These are phyloP conservation scores for Drosophila parvula DNA, from an alignment of 1,140 invertebrate genomes.

Conservation along the genomic window DNA sequence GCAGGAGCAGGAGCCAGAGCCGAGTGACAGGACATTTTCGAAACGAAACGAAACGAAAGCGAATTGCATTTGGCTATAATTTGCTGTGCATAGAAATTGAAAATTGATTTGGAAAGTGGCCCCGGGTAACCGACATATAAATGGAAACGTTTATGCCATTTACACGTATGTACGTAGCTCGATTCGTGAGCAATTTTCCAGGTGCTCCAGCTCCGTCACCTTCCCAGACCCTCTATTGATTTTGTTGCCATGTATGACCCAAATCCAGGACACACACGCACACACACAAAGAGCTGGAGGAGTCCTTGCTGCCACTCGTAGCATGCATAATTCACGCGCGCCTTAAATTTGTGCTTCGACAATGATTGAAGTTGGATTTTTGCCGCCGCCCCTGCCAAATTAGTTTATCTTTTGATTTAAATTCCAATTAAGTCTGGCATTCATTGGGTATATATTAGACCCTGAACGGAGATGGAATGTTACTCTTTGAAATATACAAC, in stretches of 20 bases:
- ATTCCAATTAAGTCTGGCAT: conserved; percentile 35
- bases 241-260: conserved; percentile 70
- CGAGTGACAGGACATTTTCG: conserved; percentile 2
- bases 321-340: conserved; percentile 69
- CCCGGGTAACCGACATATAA: conserved; percentile 28
- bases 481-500: no score
- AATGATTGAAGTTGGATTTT: conserved; percentile 26
- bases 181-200: conserved; percentile 36
- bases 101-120: conserved; percentile 47
- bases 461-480: conserved; percentile 11
- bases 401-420: conserved; percentile 60
- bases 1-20: background rate
- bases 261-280: conserved; percentile 41
- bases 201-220: conserved; percentile 8
- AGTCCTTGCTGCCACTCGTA: conserved; percentile 8
- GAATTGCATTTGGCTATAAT: conserved; percentile 41
- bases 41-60: background rate
- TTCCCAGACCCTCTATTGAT: conserved; percentile 54
- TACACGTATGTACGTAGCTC: conserved; percentile 13
- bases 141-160: conserved; percentile 47
- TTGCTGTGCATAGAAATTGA: conserved; percentile 43
- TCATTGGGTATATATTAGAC: background rate
- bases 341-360: conserved; percentile 54
- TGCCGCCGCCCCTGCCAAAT: conserved; percentile 6
- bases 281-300: background rate